Evolutionary conservation across 2,888 invertebrate genomes (phyloP), one percentile per base, ranked within the genome.

Genomic region (Leucoma salicis): DNA sequence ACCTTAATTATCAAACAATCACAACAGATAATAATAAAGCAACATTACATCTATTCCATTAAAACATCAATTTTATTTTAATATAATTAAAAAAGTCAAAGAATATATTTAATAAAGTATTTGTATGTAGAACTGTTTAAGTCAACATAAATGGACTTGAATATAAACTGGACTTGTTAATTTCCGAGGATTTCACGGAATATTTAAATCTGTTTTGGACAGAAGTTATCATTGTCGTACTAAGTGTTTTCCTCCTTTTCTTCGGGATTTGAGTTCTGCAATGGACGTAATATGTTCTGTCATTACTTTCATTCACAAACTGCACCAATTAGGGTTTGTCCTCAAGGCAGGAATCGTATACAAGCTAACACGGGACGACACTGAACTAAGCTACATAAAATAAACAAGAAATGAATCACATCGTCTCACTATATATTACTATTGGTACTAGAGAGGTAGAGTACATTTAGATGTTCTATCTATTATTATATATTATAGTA

Each of bases 211-310:
- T 42, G 62, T 55, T 68, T 71, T 77, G 75, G 79, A 80, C 78
- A 78, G 74, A 77, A 59, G 66, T 69, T 63, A 71, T 61, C 57
- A 74, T 71, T 76, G 77, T 51, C 63, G 74, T 75, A 79, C 72
- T 88, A 88, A 75, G 80, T 80, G 78, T 80, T 82, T 76, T 70
- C 82, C 66, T 83, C 88, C 82, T 66, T 74, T 78, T 85, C 87
- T 71, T 82, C 84, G 70, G 74, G 73, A 67, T 78, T 77, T 74
- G 85, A 78, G 66, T 79, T 88, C 88, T 89, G 88, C 83, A 89
- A 89, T 76, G 87, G 85, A 88, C 71, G 84, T 81, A 83, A 85
- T 78, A 73, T 53, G 66, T 57, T 69, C 65, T 70, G 73, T 84
- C 71, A 87, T 74, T 84, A 80, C 47, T 49, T 54, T 46, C 33